Base-by-base conservation (phyloP, 1,140 invertebrate genomes). In the Ceratosolen solmsi region DNA sequence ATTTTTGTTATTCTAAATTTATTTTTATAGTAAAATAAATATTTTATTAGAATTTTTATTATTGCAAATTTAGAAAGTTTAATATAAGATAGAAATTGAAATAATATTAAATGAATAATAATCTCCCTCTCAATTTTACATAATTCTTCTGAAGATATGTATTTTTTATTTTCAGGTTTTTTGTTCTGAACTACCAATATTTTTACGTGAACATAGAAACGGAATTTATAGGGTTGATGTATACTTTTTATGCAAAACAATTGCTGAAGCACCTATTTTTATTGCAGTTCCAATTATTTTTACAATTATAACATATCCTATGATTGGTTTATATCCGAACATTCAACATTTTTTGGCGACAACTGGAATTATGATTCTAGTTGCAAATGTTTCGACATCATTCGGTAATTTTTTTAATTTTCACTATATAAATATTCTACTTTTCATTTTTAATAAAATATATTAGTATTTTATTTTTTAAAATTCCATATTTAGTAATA, bases 211-310 rank as follows among this genome's bases (percentile, higher is more conserved):
- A 91, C 95, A 99, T 88, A 94, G 95, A 75, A 97, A 96, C 86
- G 97, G 97, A 36, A 96, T 99, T 93, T 99, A 99, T 87, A 93
- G 98, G 58, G 96, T 96, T 0, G 97, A 98, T 85, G 94, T 98
- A 0, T 99, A 99, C 89, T 99, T 98, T 91, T 89, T 99, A 20
- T 95, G 96, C 77, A 99, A 99, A 92, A 97, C 96, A 0, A 86
- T 98, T 33, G 96, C 97, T 0, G 97, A 99, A 89, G 93, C 96
- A 13, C 96, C 96, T 0, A 93, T 97, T 49, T 97, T 96, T 85
- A 92, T 97, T 2, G 92, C 95, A 0, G 94, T 98, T 54, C 97
- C 98, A 0, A 84, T 97, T 15, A 90, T 98, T 1, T 99, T 98
- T 91, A 96, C 95, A 0, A 88, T 94, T 5, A 95, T 99, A 70